Evolutionary conservation across 2,888 invertebrate genomes (phyloP), one percentile per base, ranked within the genome.

Genomic region (Ophioninae sp.): DNA sequence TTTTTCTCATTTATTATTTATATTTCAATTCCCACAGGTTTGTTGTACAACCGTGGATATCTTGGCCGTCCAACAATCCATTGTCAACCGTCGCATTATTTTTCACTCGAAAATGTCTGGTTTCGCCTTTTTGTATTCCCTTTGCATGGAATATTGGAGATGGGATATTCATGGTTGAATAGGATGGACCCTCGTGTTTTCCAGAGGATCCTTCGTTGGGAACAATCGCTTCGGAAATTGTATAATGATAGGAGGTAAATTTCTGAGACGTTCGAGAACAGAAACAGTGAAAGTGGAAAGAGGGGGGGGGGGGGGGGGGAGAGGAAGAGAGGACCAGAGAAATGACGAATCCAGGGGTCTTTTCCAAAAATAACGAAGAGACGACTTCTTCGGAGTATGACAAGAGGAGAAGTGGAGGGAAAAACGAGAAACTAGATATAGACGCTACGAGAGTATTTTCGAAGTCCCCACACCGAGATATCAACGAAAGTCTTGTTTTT

Each of bases 281-380:
- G 20, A n/a, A 23, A 56, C 30, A 58, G 58, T 59, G n/a, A 69
- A 30, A 44, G 67, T 22, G 51, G 69, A 9, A 30, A 44, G 44
- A 58, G 20, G 2, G 22, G 13, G 20, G 7, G 37, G 9, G 20
- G 20, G 13, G 22, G 68, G 64, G 22, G 8, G n/a, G 68, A 51
- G 30, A 30, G 23, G 65, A 30, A 37, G 67, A 30, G 68, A 63
- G 51, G 23, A 80, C 69, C 41, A 61, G 75, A 56, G 61, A 63
- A 71, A 75, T 59, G 59, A 80, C 65, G 56, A 74, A 81, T 84
- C 84, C 84, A 81, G 75, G 84, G 80, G 81, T 81, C 79, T 79
- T 67, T 69, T 82, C 85, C 81, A 82, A 85, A 86, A 86, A 86
- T 86, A 86, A 85, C 84, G 84, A 85, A 44, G 64, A 77, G 68